Evolutionary conservation across 2,888 invertebrate genomes (phyloP).

Genomic region (Tillus elongatus): DNA sequence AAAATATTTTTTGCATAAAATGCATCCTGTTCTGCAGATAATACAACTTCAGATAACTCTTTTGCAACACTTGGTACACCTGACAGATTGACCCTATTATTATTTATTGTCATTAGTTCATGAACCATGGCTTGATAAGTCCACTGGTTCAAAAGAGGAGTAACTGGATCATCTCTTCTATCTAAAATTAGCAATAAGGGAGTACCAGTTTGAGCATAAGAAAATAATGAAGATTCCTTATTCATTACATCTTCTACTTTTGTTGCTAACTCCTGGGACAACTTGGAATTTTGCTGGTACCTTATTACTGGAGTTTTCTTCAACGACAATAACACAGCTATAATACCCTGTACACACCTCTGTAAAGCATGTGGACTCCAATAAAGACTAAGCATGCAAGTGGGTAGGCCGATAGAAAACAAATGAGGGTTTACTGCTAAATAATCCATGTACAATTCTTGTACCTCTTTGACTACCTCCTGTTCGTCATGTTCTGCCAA

Average conservation of each 20-base stretch:
- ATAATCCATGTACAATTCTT: slow-evolving; percentile 95
- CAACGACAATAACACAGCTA: slow-evolving; percentile 79
- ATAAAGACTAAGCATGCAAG: slow-evolving; percentile 50
- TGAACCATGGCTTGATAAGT: slow-evolving; percentile 99
- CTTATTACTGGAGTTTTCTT: slow-evolving; percentile 84
- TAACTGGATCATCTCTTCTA: slow-evolving; percentile 88
- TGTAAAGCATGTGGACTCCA: slow-evolving; percentile 75
- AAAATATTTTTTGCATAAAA: slow-evolving; percentile 94
- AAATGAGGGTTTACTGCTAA: slow-evolving; percentile 87
- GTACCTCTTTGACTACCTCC: slow-evolving; percentile 92
- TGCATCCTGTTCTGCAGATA: slow-evolving; percentile 92
- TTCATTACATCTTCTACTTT: slow-evolving; percentile 74
- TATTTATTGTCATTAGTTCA: slow-evolving; percentile 84
- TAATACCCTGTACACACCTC: slow-evolving; percentile 76
- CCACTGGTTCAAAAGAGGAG: slow-evolving; percentile 94
- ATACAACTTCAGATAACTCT: slow-evolving; percentile 85
- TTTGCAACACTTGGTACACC: slow-evolving; percentile 75
- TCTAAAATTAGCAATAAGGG: slow-evolving; percentile 86
- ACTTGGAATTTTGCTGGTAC: slow-evolving; percentile 78
- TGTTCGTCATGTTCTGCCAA: slow-evolving; percentile 97
- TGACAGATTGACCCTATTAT: slow-evolving; percentile 87
- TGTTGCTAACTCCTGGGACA: slow-evolving; percentile 77
- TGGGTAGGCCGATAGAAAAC: slow-evolving; percentile 71
- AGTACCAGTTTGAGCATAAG: slow-evolving; percentile 67
- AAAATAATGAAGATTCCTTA: slow-evolving; percentile 80